Base-by-base conservation (phyloP, 2,888 invertebrate genomes). In the Anticlea derivata region DNA sequence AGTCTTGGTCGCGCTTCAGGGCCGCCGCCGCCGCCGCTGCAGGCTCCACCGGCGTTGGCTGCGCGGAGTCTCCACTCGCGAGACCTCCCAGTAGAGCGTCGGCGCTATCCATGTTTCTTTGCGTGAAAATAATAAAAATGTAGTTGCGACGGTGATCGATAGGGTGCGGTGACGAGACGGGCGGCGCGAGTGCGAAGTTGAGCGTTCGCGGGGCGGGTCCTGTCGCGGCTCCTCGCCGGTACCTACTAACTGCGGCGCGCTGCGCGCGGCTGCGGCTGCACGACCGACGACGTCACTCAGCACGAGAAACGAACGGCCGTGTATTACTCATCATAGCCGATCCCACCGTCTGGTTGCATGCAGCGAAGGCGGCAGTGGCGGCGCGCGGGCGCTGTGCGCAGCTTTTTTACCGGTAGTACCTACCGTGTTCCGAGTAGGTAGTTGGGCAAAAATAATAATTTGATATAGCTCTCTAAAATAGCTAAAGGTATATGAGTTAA, bases 1-100 rank as follows among this genome's bases (percentile, higher is more conserved):
- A 95, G 75, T 95, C 94, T 71, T 93, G 92, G 61, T 94, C 94
- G 55, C 94, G 92, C 68, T 89, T 90, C 70, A 88, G 75, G 45
- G 65, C 55, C 27, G 34, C 27, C 20, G 10, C 33, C n/a, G 69
- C 62, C 46, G 70, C 43, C 29, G 47, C 44, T 33, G 56, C 2
- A 17, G 2, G 48, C 20, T 51, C 12, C 34, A 52, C 8, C 30
- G 46, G 49, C 31, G 40, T 40, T 52, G 58, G 46, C 60, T 66
- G 23, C 40, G 59, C 43, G 10, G 65, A 47, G 60, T 89, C 88
- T 27, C 88, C 87, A 62, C 82, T 77, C 41, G 78, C 85, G 56
- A 84, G 74, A 22, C 78, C 83, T 41, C 79, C 79, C 55, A 86
- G 73, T 46, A 86, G 76, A 58, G 74, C 66, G 51, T 87, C 87